phyloP scores from a whole-genome alignment of 2,113 vertebrate species.

The Microcebus murinus region DNA sequence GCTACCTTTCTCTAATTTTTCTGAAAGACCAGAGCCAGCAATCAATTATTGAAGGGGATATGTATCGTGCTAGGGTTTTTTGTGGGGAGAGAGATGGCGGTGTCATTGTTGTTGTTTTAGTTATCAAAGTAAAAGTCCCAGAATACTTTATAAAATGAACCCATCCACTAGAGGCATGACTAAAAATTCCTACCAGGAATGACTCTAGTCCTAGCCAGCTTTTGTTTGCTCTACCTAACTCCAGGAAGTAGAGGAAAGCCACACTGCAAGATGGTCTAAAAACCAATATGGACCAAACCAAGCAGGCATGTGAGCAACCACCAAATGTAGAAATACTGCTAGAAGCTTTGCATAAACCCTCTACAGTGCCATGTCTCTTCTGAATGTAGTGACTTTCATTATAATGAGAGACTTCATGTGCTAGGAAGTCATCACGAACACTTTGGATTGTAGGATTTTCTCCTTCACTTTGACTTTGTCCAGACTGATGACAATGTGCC shows the following conservation, averaged over 20 bases:
- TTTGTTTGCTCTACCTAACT: too few species aligned
- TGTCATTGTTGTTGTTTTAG: not conserved
- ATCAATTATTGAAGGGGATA: not conserved
- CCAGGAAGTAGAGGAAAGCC: not conserved
- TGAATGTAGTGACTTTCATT: rapidly evolving
- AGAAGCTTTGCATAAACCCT: not conserved
- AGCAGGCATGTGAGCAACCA: not conserved
- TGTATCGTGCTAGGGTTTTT: not conserved
- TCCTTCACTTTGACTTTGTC: too few species aligned
- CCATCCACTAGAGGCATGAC: not conserved
- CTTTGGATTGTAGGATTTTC: too few species aligned
- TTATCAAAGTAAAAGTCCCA: not conserved
- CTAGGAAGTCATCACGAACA: not conserved
- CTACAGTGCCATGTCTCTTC: not conserved
- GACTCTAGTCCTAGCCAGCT: not conserved
- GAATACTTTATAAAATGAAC: not conserved
- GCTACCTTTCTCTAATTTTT: not conserved
- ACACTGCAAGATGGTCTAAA: not conserved
- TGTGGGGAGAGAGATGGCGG: rapidly evolving
- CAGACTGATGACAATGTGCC: too few species aligned
- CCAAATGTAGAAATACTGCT: rapidly evolving
- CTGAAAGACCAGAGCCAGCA: not conserved
- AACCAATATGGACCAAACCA: not conserved
- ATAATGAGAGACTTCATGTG: too few species aligned
- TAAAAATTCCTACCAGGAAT: not conserved